Evolutionary conservation across 2,797 vertebrate species (phyloP).

Genomic region (Chrosomus eos): DNA sequence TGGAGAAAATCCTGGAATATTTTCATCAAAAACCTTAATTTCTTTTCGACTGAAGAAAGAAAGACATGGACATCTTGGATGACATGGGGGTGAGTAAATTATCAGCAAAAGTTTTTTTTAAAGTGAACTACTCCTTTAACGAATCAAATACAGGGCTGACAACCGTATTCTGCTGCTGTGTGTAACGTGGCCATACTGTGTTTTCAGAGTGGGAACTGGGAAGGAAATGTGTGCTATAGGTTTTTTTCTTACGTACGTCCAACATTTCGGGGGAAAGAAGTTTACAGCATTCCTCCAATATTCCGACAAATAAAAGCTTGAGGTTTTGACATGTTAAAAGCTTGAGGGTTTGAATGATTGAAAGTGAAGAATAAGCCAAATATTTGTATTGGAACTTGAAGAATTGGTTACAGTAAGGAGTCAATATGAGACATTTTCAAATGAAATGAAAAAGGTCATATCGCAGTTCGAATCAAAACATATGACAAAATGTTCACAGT

Average conservation of each 20-base stretch:
- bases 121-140: no score
- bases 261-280: background rate
- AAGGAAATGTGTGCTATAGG: no score
- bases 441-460: background rate
- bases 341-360: background rate
- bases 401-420: background rate
- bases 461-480: background rate
- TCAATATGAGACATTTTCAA: background rate
- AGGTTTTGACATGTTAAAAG: background rate
- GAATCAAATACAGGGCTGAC: no score
- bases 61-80: no score
- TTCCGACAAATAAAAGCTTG: background rate
- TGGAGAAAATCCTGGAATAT: no score
- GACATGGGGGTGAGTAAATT: no score
- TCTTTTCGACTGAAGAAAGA: no score
- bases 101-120: no score
- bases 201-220: background rate
- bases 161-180: no score
- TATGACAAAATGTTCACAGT: background rate
- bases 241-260: no score
- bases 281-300: background rate
- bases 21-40: no score
- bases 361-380: background rate
- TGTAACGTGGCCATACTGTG: no score
- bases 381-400: background rate